Evolutionary conservation across 2,113 vertebrate genomes (phyloP).

Genomic region (Smithornis capensis): DNA sequence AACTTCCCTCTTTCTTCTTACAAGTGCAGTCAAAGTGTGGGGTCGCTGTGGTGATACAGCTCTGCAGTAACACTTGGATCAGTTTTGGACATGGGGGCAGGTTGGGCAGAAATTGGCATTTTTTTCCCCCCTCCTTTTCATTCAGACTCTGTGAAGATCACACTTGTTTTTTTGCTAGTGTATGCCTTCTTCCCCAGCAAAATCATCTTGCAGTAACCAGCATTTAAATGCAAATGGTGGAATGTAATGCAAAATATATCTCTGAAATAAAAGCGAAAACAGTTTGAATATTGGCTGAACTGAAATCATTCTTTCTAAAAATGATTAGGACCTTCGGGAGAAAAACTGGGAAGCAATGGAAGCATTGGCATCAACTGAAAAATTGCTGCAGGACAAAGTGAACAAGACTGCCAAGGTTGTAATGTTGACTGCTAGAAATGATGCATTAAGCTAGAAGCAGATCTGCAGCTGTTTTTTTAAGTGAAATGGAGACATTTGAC

Average conservation of each 20-base stretch:
- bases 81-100: constrained; percentile 25
- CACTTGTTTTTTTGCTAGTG: constrained; percentile 56
- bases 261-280: constrained; percentile 68
- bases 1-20: constrained; percentile 65
- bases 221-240: constrained; percentile 73
- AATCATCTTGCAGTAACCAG: constrained; percentile 73
- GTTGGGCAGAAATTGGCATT: constrained; percentile 34
- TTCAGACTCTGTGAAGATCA: constrained; percentile 58
- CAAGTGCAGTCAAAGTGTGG: constrained; percentile 67
- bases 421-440: constrained; percentile 81
- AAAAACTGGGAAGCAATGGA: constrained; percentile 99
- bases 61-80: not conserved
- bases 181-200: constrained; percentile 23
- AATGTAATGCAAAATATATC: constrained; percentile 61
- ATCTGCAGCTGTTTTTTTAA: constrained; percentile 80
- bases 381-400: constrained; percentile 99
- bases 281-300: constrained; percentile 85
- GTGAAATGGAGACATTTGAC: constrained; percentile 66
- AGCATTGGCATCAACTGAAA: constrained; percentile 99
- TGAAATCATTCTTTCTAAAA: constrained; percentile 98
- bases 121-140: not conserved
- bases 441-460: constrained; percentile 81
- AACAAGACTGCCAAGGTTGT: constrained; percentile 98
- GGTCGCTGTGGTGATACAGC: not conserved
- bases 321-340: constrained; percentile 99